Conservation (phyloP, 2,888 invertebrate genomes). For the Isoperla grammatica region DNA sequence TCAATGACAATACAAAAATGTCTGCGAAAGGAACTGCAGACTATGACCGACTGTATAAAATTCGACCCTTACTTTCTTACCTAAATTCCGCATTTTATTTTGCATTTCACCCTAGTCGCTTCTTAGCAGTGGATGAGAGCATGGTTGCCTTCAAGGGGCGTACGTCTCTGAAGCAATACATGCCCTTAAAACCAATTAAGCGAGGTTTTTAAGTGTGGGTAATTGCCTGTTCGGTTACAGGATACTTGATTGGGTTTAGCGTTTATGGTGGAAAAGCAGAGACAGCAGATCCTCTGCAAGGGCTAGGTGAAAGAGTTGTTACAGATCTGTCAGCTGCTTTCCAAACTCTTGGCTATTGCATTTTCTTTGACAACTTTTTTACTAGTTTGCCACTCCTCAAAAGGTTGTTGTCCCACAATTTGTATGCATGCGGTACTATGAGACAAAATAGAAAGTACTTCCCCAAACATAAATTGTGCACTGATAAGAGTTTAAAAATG, state of each 20-base stretch:
- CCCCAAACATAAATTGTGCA: constrained; percentile 33
- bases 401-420: constrained; percentile 30
- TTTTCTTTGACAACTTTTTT: constrained; percentile 38
- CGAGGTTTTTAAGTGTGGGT: constrained; percentile 30
- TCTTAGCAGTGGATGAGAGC: constrained; percentile 20
- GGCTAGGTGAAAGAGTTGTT: constrained; percentile 14
- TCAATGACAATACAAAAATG: constrained; percentile 22
- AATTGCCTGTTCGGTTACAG: constrained; percentile 23
- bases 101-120: neutral
- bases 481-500: constrained; percentile 33
- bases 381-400: constrained; percentile 33
- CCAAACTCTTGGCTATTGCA: constrained; percentile 20
- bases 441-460: constrained; percentile 34
- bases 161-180: constrained; percentile 28
- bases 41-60: constrained; percentile 21
- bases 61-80: constrained; percentile 5
- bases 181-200: constrained; percentile 29
- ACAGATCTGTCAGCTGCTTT: too few relatives aligned
- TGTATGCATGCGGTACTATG: constrained; percentile 37
- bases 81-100: constrained; percentile 10
- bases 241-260: constrained; percentile 27
- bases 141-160: constrained; percentile 29
- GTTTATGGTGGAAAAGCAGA: constrained; percentile 25
- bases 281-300: too few relatives aligned
- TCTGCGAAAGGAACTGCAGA: constrained; percentile 9